Evolutionary conservation across 2,888 invertebrate genomes (phyloP).

Genomic region (Sminthurides aquaticus): DNA sequence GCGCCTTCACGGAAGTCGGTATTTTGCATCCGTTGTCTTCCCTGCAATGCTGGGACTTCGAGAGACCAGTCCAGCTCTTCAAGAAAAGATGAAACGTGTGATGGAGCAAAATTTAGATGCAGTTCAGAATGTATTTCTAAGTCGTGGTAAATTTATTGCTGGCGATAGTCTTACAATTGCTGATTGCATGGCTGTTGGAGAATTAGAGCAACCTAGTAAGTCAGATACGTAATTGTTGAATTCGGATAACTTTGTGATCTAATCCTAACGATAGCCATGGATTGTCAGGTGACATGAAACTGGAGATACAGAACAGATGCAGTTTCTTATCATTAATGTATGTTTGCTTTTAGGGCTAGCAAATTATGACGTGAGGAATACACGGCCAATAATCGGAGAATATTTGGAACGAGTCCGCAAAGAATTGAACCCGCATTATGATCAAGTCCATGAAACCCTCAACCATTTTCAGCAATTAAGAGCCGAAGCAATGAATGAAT

Average conservation of each 20-base stretch:
- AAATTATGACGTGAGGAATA: slow-evolving; percentile 10
- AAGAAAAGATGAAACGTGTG: slow-evolving; percentile 1
- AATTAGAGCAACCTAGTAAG: slow-evolving; percentile 14
- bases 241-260: too few species aligned
- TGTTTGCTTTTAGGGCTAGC: too few species aligned
- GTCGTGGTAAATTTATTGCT: slow-evolving; percentile 4
- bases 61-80: neutral
- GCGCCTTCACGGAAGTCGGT: slow-evolving; percentile 4
- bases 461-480: neutral
- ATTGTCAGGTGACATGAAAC: too few species aligned
- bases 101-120: slow-evolving; percentile 10
- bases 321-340: too few species aligned
- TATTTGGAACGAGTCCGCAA: slow-evolving; percentile 9
- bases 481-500: neutral
- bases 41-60: slow-evolving; percentile 48
- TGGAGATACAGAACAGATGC: too few species aligned
- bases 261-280: too few species aligned
- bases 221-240: too few species aligned
- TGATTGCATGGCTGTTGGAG: slow-evolving; percentile 16
- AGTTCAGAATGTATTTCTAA: slow-evolving; percentile 15
- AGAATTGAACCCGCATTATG: slow-evolving; percentile 15
- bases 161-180: slow-evolving; percentile 13
- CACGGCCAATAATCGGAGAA: neutral
- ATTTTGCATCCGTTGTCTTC: slow-evolving; percentile 49
- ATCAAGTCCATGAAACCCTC: slow-evolving; percentile 10